Conservation (phyloP, 2,797 vertebrate species). For the Dallia pectoralis region DNA sequence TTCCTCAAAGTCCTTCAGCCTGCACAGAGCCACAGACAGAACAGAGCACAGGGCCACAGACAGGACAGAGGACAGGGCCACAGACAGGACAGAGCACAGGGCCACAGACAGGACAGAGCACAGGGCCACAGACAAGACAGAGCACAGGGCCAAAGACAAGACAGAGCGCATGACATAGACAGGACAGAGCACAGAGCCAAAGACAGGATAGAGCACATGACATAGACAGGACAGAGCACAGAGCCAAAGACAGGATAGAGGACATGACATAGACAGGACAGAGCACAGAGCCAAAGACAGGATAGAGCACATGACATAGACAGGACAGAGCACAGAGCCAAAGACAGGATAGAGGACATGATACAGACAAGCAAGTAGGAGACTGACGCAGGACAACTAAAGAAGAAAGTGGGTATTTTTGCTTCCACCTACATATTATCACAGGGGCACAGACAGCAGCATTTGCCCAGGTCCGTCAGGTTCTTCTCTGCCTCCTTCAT, state of each 20-base stretch:
- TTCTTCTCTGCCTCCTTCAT: slow-evolving; percentile 82
- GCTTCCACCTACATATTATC: slow-evolving; percentile 69
- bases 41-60: slow-evolving; percentile 3
- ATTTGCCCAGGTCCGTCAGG: slow-evolving; percentile 75
- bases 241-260: slow-evolving; percentile 1
- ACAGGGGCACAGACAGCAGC: slow-evolving; percentile 73
- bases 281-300: slow-evolving; percentile 4
- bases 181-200: not conserved
- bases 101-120: slow-evolving; percentile 3
- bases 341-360: slow-evolving; percentile 1
- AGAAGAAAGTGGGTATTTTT: not conserved
- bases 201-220: slow-evolving; percentile 3
- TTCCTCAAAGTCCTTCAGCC: slow-evolving; percentile 77
- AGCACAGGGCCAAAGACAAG: slow-evolving; percentile 4
- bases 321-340: not conserved
- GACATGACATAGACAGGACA: too few relatives aligned
- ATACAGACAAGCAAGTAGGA: slow-evolving; percentile 15
- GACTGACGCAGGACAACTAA: not conserved
- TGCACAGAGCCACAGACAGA: slow-evolving; percentile 36
- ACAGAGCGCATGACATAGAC: too few relatives aligned
- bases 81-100: too few relatives aligned
- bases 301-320: too few relatives aligned
- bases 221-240: too few relatives aligned
- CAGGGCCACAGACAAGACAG: too few relatives aligned
- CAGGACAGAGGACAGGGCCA: not conserved